phyloP scores from a whole-genome alignment of 2,888 invertebrate species.

The Agrilus biguttatus region DNA sequence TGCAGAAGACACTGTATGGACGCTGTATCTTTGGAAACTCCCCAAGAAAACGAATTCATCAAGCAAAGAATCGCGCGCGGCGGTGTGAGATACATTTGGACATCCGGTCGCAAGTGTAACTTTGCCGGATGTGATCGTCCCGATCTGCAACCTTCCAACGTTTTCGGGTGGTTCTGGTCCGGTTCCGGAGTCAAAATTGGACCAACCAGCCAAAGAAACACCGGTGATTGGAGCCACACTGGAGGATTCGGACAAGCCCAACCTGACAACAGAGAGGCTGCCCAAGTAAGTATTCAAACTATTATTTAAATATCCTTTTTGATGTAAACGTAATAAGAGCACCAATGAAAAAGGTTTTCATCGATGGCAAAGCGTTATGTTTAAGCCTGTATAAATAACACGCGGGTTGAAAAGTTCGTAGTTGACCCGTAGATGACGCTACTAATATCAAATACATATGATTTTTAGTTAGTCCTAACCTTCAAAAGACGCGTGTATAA shows the following conservation, averaged over 20 bases:
- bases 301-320: too few relatives aligned
- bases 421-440: too few relatives aligned
- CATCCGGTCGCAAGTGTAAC: constrained; percentile 82
- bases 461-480: too few relatives aligned
- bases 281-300: constrained; percentile 44
- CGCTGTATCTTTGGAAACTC: constrained; percentile 79
- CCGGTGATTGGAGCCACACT: constrained; percentile 81
- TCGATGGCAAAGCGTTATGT: too few relatives aligned
- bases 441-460: too few relatives aligned
- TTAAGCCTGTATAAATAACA: too few relatives aligned
- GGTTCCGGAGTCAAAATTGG: constrained; percentile 86
- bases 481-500: too few relatives aligned
- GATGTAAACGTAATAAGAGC: too few relatives aligned
- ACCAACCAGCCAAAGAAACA: constrained; percentile 73
- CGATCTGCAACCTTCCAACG: constrained; percentile 70
- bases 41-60: constrained; percentile 81
- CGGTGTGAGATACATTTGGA: constrained; percentile 74
- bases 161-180: constrained; percentile 90
- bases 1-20: constrained; percentile 90
- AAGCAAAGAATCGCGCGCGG: constrained; percentile 75
- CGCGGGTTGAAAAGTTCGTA: too few relatives aligned
- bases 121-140: constrained; percentile 77
- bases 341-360: too few relatives aligned
- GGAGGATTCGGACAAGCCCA: constrained; percentile 79
- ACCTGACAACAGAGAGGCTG: constrained; percentile 82